Evolutionary conservation across 2,113 vertebrate genomes (phyloP), one percentile per base, ranked within the genome.

Genomic region (Hassar affinis): DNA sequence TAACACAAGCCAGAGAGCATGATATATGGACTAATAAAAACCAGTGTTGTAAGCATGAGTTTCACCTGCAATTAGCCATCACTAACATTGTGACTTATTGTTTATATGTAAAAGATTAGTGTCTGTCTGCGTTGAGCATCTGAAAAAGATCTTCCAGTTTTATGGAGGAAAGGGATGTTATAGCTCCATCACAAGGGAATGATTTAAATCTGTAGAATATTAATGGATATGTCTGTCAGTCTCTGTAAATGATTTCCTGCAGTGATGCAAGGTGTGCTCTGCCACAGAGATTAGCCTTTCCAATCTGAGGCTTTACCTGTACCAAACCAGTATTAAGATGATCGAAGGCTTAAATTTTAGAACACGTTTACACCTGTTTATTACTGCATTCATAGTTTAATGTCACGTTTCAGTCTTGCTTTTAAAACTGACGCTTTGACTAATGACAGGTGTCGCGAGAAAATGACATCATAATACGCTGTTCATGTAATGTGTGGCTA

Each of bases 21-120:
- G 33, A 85, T 51, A 83, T 77, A 77, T 49, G 56, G 35, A 64
- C 35, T 68, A 75, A 85, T 82, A 85, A 75, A 59, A 22, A 51
- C 47, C 51, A 30, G 77, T 27, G 69, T 76, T 38, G 66, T 66
- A 82, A 75, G 62, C 22, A 47, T 61, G 62, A 30, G 56, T 78
- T 17, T 81, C 71, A 72, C 80, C 75, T 61, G 80, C 49, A 42
- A 78, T 82, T 74, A 33, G 33, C 38, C 52, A 85, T 71, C 80
- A 78, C 64, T 82, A 68, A 83, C 51, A 49, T 57, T 49, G 27
- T 27, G 69, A 6, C 14, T 74, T 49, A 14, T 38, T 25, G 68
- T 20, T 33, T 75, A 30, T 75, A 33, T 45, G 42, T 49, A 27
- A 81, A 54, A n/a, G 69, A 74, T 74, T 49, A 74, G 6, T 5